These are phyloP conservation scores for Pedicia rivosa DNA, from an alignment of 2,888 invertebrate species.

Conservation along the genomic window DNA sequence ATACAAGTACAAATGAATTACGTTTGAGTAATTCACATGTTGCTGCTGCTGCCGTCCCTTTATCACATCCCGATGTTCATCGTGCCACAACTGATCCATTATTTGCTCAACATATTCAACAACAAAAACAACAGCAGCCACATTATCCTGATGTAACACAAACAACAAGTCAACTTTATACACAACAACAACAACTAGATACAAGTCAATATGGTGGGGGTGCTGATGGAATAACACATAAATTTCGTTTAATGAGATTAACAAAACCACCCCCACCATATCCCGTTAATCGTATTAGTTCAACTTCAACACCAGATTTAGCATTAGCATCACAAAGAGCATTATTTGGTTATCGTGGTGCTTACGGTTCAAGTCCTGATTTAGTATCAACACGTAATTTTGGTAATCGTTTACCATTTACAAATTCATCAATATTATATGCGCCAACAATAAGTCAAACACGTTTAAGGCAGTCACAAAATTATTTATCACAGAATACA, in stretches of 20 bases:
- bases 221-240: slow-evolving; percentile 23
- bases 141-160: slow-evolving; percentile 54
- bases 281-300: slow-evolving; percentile 57
- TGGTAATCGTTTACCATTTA: background rate
- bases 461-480: slow-evolving; percentile 23
- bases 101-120: background rate
- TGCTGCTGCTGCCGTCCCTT: slow-evolving; percentile 14
- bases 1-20: slow-evolving; percentile 36
- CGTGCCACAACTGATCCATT: slow-evolving; percentile 47
- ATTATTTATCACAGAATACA: slow-evolving; percentile 40
- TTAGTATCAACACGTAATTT: slow-evolving; percentile 49
- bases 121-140: slow-evolving; percentile 16
- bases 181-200: slow-evolving; percentile 19
- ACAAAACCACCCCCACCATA: slow-evolving; percentile 72
- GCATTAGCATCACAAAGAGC: slow-evolving; percentile 51
- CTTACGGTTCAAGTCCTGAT: slow-evolving; percentile 61
- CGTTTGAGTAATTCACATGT: slow-evolving; percentile 16
- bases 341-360: slow-evolving; percentile 23
- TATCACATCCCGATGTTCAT: slow-evolving; percentile 16
- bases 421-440: slow-evolving; percentile 12
- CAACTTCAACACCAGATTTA: slow-evolving; percentile 71
- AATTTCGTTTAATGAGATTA: slow-evolving; percentile 26
- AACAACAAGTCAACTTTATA: slow-evolving; percentile 20
- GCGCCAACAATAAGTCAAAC: slow-evolving; percentile 11
- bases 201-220: slow-evolving; percentile 19